A percentile compares a stretch with the other conserved stretches of the same genome.
phyloP scores from a whole-genome alignment of 2,888 invertebrate genomes.

The Scotopteryx bipunctaria region DNA sequence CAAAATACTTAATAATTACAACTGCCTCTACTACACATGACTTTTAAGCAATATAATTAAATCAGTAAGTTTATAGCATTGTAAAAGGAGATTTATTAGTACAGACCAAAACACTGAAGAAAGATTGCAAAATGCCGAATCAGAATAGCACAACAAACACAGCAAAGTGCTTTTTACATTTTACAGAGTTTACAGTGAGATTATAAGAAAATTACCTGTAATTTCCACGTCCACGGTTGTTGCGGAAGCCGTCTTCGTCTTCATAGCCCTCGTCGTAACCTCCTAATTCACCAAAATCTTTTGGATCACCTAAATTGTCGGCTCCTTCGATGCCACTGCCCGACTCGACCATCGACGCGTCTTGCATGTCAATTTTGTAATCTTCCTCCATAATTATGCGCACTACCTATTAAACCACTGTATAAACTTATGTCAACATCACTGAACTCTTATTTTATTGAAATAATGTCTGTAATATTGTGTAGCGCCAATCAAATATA shows the following conservation, averaged over 20 bases:
- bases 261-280: constrained; percentile 69
- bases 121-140: neutral
- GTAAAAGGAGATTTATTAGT: too few species aligned
- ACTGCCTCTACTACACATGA: too few species aligned
- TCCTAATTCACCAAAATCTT: constrained; percentile 65
- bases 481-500: constrained; percentile 5
- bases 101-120: too few species aligned
- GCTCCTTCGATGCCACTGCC: constrained; percentile 46
- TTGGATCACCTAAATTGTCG: constrained; percentile 55
- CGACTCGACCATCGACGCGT: constrained; percentile 53
- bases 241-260: constrained; percentile 71
- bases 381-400: constrained; percentile 68
- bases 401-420: constrained; percentile 42
- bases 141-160: neutral
- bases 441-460: constrained; percentile 47
- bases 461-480: constrained; percentile 34
- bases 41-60: too few species aligned
- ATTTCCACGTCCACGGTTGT: constrained; percentile 68
- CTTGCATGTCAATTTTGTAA: constrained; percentile 67
- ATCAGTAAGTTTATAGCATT: too few species aligned
- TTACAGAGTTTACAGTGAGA: neutral
- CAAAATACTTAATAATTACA: too few species aligned
- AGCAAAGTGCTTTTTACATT: neutral
- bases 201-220: constrained; percentile 63
- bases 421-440: constrained; percentile 62